Percentiles rank a stretch among this genome's conserved stretches.
Evolutionary conservation across 2,888 invertebrate genomes (phyloP).

Genomic region (Patella pellucida): DNA sequence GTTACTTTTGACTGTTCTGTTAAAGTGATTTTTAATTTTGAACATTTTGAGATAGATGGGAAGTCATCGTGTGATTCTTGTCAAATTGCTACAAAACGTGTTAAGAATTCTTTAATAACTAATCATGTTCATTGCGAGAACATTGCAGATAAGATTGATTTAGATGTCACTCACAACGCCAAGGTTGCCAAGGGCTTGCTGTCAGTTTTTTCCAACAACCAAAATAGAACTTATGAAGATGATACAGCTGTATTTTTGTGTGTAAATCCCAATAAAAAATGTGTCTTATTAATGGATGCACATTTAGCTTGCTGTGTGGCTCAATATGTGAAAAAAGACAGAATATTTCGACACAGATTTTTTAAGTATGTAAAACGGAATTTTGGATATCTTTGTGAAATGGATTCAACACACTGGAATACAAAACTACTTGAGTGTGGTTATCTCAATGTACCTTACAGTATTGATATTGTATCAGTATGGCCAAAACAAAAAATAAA

Average conservation of each 20-base stretch:
- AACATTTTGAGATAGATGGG: background rate
- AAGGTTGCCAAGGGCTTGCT: background rate
- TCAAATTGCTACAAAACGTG: background rate
- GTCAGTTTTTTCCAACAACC: background rate
- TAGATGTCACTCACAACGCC: background rate
- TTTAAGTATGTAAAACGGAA: slow-evolving; percentile 35
- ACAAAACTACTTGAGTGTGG: slow-evolving; percentile 12
- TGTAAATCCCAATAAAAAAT: slow-evolving; percentile 14
- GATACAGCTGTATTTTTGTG: slow-evolving; percentile 1
- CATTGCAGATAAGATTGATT: background rate
- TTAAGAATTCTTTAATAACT: background rate
- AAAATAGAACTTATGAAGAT: background rate
- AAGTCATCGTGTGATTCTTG: background rate
- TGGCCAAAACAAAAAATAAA: slow-evolving; percentile 50
- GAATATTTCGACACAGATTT: slow-evolving; percentile 48
- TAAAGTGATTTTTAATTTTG: slow-evolving; percentile 7
- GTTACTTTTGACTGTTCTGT: slow-evolving; percentile 20
- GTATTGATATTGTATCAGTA: slow-evolving; percentile 43
- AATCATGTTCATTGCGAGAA: slow-evolving; percentile 4
- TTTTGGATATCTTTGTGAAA: slow-evolving; percentile 22
- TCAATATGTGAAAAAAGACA: slow-evolving; percentile 36
- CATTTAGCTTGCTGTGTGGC: slow-evolving; percentile 51
- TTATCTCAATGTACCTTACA: slow-evolving; percentile 33
- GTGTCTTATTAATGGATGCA: slow-evolving; percentile 39
- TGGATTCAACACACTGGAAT: slow-evolving; percentile 17